Percentiles rank a stretch among this genome's conserved stretches.
These are phyloP conservation scores for Perca flavescens DNA, from an alignment of 2,113 vertebrate species.

Conservation along the genomic window DNA sequence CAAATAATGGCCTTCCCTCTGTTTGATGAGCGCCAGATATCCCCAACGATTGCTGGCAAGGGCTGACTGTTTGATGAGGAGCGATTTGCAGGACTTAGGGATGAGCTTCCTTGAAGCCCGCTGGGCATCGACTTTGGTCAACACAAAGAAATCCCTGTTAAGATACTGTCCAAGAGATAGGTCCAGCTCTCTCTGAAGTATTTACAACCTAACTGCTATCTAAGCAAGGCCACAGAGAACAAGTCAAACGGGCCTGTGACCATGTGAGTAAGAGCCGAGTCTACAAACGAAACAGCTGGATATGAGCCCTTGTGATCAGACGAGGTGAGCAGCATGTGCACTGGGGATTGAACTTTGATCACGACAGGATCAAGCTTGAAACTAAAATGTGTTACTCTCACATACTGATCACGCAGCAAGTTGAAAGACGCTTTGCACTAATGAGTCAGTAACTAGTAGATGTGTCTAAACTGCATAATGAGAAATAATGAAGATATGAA, in stretches of 20 bases:
- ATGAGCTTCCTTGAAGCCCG: conserved; percentile 58
- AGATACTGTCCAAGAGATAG: conserved; percentile 48
- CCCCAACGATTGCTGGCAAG: conserved; percentile 29
- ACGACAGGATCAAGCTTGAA: conserved; percentile 34
- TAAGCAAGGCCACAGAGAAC: conserved; percentile 25
- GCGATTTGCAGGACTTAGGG: conserved; percentile 61
- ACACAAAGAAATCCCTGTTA: conserved; percentile 66
- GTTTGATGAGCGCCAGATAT: conserved; percentile 43
- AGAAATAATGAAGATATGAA: conserved; percentile 25
- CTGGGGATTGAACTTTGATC: conserved; percentile 55
- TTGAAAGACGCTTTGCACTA: conserved; percentile 34
- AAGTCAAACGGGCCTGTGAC: conserved; percentile 32
- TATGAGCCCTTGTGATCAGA: conserved; percentile 21
- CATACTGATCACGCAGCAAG: conserved; percentile 23
- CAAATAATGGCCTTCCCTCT: conserved; percentile 26
- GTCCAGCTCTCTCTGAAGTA: conserved; percentile 33
- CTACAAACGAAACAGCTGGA: conserved; percentile 34
- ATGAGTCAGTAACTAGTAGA: conserved; percentile 31
- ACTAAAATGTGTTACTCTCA: conserved; percentile 19
- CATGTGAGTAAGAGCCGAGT: neutral
- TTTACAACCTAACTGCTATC: conserved; percentile 46
- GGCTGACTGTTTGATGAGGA: conserved; percentile 45
- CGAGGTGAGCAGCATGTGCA: conserved; percentile 7
- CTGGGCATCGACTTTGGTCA: conserved; percentile 51
- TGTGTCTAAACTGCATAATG: conserved; percentile 30